phyloP scores from a whole-genome alignment of 2,113 vertebrate genomes.

The Crotalus tigris region DNA sequence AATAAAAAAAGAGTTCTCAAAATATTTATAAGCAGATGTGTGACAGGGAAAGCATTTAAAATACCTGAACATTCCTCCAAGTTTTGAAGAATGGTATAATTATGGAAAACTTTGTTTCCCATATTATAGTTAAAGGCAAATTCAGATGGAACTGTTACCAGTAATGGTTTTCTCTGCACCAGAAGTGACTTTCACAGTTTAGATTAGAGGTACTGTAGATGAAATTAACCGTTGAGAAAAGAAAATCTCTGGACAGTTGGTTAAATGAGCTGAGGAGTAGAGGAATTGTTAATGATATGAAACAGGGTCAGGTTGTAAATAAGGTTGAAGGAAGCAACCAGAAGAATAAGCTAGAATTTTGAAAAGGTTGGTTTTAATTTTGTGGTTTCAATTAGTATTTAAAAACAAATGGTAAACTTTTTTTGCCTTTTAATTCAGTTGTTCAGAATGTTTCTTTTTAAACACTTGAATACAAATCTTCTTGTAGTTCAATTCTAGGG shows the following conservation, averaged over 20 bases:
- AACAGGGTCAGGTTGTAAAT: slow-evolving; percentile 30
- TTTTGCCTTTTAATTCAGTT: not conserved
- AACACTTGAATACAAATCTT: not conserved
- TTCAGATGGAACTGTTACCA: slow-evolving; percentile 19
- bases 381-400: slow-evolving; percentile 1
- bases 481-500: not conserved
- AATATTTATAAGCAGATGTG: slow-evolving; percentile 22
- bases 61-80: slow-evolving; percentile 11
- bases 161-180: slow-evolving; percentile 43
- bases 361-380: slow-evolving; percentile 33
- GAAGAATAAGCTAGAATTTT: slow-evolving; percentile 14
- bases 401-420: not conserved
- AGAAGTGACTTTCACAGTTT: slow-evolving; percentile 38
- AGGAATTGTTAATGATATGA: slow-evolving; percentile 1
- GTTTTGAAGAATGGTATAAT: slow-evolving; percentile 32
- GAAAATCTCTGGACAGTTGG: slow-evolving; percentile 33
- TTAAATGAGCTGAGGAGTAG: slow-evolving; percentile 37
- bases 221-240: slow-evolving; percentile 39
- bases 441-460: not conserved
- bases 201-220: slow-evolving; percentile 26
- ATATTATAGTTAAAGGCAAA: slow-evolving; percentile 20
- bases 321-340: not conserved
- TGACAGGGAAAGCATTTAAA: slow-evolving; percentile 12
- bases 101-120: not conserved
- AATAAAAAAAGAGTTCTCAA: not conserved